Percentiles rank a stretch among this genome's conserved stretches.
phyloP scores from a whole-genome alignment of 2,797 vertebrate genomes.

The Smutsia gigantea region DNA sequence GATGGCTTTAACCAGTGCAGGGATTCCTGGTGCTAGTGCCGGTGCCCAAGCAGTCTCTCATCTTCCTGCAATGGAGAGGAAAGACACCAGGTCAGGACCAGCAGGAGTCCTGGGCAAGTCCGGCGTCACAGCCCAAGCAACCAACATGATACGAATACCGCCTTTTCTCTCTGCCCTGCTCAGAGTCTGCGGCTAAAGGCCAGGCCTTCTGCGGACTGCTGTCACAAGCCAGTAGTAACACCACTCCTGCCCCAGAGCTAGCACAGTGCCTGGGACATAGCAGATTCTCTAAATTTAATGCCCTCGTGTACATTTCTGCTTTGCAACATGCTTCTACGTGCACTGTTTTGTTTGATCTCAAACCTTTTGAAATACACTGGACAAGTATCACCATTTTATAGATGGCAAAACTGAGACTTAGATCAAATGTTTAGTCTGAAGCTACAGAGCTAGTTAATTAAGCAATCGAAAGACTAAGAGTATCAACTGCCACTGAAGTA shows the following conservation, averaged over 20 bases:
- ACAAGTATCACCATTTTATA: slow-evolving; percentile 28
- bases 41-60: slow-evolving; percentile 83
- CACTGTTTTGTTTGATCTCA: not conserved
- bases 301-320: not conserved
- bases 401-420: not conserved
- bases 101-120: not conserved
- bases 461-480: not conserved
- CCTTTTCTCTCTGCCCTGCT: not conserved
- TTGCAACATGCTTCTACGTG: not conserved
- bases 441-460: not conserved
- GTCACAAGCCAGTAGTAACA: not conserved
- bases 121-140: not conserved
- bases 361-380: not conserved
- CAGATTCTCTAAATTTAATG: not conserved
- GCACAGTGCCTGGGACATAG: not conserved
- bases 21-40: slow-evolving; percentile 73
- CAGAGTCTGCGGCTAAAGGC: not conserved
- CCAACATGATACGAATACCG: not conserved
- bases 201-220: not conserved
- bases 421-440: not conserved
- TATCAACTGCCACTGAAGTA: not conserved
- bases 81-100: slow-evolving; percentile 80
- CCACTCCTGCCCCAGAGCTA: not conserved
- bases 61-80: slow-evolving; percentile 84
- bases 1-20: slow-evolving; percentile 81